These are phyloP conservation scores for Erannis defoliaria DNA, from an alignment of 2,888 invertebrate genomes.

Conservation along the genomic window DNA sequence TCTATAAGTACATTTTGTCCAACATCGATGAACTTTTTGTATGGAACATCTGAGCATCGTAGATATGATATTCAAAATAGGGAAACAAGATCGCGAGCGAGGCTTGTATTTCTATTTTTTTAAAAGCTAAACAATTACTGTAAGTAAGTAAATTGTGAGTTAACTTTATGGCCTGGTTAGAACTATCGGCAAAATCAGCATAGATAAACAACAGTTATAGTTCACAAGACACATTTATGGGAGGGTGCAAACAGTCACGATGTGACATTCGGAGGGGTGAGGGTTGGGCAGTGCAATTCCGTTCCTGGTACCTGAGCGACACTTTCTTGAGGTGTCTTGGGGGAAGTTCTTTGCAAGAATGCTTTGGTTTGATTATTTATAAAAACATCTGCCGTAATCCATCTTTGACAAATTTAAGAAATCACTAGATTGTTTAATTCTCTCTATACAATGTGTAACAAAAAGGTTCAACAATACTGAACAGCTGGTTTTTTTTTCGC, in stretches of 20 bases:
- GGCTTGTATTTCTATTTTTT: background rate
- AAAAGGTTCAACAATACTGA: no score
- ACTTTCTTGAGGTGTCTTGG: slow-evolving; percentile 54
- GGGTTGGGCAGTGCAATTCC: slow-evolving; percentile 67
- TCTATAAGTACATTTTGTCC: no score
- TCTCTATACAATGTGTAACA: no score
- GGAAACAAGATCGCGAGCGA: background rate
- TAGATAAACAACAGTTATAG: slow-evolving; percentile 36
- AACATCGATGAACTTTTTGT: no score
- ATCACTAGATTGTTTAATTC: no score
- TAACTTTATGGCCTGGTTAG: slow-evolving; percentile 33
- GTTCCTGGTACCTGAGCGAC: slow-evolving; percentile 68
- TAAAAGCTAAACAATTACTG: background rate
- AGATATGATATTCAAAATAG: no score
- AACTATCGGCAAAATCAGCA: slow-evolving; percentile 33
- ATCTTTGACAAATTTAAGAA: no score
- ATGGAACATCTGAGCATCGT: no score
- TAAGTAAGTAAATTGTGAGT: slow-evolving; percentile 34
- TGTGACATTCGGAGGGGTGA: slow-evolving; percentile 63
- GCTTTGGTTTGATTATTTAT: slow-evolving; percentile 23
- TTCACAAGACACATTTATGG: slow-evolving; percentile 50
- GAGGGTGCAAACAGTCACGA: slow-evolving; percentile 56
- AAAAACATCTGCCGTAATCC: no score
- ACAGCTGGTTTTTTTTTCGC: no score
- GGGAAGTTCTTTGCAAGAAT: slow-evolving; percentile 29